These are phyloP conservation scores for Tetragnatha montana DNA, from an alignment of 2,888 invertebrate genomes.

Conservation along the genomic window DNA sequence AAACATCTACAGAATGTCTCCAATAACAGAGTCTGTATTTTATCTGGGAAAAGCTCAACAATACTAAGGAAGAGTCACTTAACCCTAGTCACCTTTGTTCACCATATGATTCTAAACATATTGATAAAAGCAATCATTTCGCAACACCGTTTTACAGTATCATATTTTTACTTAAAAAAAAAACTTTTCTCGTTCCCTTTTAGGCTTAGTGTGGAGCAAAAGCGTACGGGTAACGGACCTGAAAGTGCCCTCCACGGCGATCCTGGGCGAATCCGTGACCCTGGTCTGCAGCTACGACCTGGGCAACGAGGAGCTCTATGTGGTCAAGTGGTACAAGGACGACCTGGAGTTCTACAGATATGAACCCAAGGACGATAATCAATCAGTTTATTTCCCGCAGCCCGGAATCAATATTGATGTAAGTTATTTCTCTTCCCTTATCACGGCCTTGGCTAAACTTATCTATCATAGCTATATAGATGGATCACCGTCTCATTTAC, in stretches of 20 bases:
- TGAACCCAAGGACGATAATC: conserved; percentile 65
- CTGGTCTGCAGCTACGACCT: conserved; percentile 62
- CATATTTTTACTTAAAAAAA: no score
- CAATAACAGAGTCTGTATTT: no score
- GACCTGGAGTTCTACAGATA: conserved; percentile 65
- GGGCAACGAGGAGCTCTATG: conserved; percentile 64
- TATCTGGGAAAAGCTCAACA: no score
- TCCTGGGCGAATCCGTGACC: conserved; percentile 60
- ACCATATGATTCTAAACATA: no score
- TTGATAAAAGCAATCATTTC: no score
- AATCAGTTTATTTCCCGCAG: conserved; percentile 62
- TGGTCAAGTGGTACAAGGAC: conserved; percentile 67
- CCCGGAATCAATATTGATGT: conserved; percentile 65
- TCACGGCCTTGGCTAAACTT: neutral
- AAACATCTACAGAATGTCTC: no score
- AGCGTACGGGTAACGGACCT: conserved; percentile 61
- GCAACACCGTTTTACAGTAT: no score
- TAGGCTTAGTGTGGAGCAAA: conserved; percentile 42
- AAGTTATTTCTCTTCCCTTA: conserved; percentile 16
- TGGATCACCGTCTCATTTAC: neutral
- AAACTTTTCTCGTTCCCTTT: neutral
- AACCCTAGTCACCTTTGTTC: no score
- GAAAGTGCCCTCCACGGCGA: conserved; percentile 48
- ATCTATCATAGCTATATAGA: neutral
- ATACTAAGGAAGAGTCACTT: no score